phyloP scores from a whole-genome alignment of 92 coral and sea anemone genomes.

The Plumapathes pennacea region DNA sequence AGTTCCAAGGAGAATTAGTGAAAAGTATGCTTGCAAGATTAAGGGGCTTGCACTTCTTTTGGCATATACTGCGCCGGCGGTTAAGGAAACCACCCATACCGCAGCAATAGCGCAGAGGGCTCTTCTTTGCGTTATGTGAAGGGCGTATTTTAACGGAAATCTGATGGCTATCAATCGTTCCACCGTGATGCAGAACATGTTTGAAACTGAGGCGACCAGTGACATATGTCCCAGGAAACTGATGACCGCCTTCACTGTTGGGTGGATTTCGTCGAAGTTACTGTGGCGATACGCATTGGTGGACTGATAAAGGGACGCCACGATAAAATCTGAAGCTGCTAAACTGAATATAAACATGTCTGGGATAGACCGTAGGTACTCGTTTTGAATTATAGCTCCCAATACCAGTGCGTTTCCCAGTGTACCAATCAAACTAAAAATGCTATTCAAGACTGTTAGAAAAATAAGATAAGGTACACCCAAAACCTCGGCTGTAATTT shows the following conservation, averaged over 20 bases:
- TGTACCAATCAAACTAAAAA: slow-evolving; percentile 41
- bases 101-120: slow-evolving; percentile 10
- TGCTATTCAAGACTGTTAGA: too few relatives aligned
- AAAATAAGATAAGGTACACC: too few relatives aligned
- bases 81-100: slow-evolving; percentile 33
- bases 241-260: not conserved
- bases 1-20: slow-evolving; percentile 21
- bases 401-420: slow-evolving; percentile 45
- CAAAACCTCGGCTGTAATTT: too few relatives aligned
- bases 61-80: slow-evolving; percentile 17
- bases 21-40: slow-evolving; percentile 10
- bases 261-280: not conserved
- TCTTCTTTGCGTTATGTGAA: slow-evolving; percentile 23
- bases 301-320: slow-evolving; percentile 38
- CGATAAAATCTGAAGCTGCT: slow-evolving; percentile 54
- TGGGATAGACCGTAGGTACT: slow-evolving; percentile 45
- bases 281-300: slow-evolving; percentile 19
- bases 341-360: slow-evolving; percentile 72
- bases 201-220: slow-evolving; percentile 55
- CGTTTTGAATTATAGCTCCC: slow-evolving; percentile 32
- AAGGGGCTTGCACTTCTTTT: not conserved
- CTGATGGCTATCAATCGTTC: slow-evolving; percentile 59
- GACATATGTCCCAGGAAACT: slow-evolving; percentile 49
- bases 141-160: slow-evolving; percentile 30
- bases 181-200: slow-evolving; percentile 62